Percentiles rank a stretch among this genome's conserved stretches.
These are phyloP conservation scores for Cyphomyrus plagiostoma DNA, from an alignment of 2,113 vertebrate genomes.

Conservation along the genomic window DNA sequence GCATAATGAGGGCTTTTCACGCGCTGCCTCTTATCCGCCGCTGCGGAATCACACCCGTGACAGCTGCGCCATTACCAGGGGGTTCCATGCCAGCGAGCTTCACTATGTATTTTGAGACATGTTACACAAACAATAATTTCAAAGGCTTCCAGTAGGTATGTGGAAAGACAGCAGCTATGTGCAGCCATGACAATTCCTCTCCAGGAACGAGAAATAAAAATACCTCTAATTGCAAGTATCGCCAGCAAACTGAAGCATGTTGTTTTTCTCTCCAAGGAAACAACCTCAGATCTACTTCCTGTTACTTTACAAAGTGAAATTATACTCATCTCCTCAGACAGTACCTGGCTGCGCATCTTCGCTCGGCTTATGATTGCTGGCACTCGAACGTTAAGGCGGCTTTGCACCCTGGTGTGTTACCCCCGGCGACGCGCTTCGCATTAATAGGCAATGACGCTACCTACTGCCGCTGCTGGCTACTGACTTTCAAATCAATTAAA, in stretches of 20 bases:
- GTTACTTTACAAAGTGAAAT: slow-evolving; percentile 9
- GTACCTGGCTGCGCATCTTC: not conserved
- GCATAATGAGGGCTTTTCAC: not conserved
- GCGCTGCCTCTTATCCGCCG: not conserved
- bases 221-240: not conserved
- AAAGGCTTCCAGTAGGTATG: not conserved
- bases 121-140: slow-evolving; percentile 7
- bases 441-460: not conserved
- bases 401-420: not conserved
- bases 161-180: not conserved
- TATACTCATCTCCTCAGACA: not conserved
- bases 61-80: not conserved
- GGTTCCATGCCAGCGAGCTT: not conserved
- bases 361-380: not conserved
- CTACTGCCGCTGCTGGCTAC: not conserved
- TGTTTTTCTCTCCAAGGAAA: not conserved
- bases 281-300: not conserved
- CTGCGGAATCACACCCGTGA: not conserved
- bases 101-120: not conserved
- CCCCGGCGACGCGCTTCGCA: not conserved
- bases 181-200: not conserved
- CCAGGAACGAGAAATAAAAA: not conserved
- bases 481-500: not conserved
- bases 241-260: not conserved
- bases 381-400: not conserved